These are phyloP conservation scores for Petrolisthes cinctipes DNA, from an alignment of 2,888 invertebrate species.

Conservation along the genomic window DNA sequence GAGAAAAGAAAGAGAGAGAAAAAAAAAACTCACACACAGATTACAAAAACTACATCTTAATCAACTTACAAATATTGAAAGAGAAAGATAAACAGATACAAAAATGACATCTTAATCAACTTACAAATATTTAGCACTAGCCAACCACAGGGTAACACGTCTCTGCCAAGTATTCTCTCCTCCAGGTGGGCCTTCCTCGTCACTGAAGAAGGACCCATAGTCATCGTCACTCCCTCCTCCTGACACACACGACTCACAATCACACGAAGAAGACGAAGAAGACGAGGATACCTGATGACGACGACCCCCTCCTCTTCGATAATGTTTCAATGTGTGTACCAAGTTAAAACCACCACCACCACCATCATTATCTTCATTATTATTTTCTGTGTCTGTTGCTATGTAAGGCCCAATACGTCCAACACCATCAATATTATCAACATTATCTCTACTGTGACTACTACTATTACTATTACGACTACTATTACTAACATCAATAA, in stretches of 20 bases:
- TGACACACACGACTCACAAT: slow-evolving; percentile 34
- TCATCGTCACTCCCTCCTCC: neutral
- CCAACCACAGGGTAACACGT: slow-evolving; percentile 31
- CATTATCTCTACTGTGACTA: neutral
- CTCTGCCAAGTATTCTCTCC: slow-evolving; percentile 31
- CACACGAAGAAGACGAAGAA: slow-evolving; percentile 31
- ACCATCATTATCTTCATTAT: neutral
- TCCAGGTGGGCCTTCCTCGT: slow-evolving; percentile 38
- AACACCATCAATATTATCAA: neutral
- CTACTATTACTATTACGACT: neutral
- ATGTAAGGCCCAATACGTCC: neutral
- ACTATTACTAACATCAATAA: neutral
- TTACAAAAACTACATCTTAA: neutral
- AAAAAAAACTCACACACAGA: neutral
- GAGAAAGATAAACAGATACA: neutral
- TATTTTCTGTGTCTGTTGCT: neutral
- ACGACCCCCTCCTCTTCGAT: no score
- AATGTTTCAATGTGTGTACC: slow-evolving; percentile 29
- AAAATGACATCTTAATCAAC: neutral
- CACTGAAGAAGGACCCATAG: slow-evolving; percentile 28
- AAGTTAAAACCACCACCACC: neutral
- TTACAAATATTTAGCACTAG: slow-evolving; percentile 16
- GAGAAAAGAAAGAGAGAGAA: neutral
- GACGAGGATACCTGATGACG: neutral
- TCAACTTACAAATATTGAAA: neutral